Percentiles rank a stretch among this genome's conserved stretches.
Conservation (phyloP, 2,113 vertebrate genomes). For the Corapipo altera region DNA sequence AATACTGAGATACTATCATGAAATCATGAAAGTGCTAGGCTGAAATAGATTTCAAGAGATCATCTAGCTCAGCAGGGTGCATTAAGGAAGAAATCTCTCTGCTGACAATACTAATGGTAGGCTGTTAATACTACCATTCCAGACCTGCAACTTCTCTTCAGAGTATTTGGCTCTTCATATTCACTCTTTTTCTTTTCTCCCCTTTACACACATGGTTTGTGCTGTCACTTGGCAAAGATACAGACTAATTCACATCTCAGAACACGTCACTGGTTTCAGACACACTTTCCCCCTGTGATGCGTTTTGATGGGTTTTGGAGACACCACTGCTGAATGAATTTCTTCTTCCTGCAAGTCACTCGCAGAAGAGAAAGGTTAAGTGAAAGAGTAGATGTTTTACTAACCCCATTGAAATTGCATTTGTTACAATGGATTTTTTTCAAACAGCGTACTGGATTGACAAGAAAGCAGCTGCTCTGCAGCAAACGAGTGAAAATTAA, state of each 20-base stretch:
- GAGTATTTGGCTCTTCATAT: neutral
- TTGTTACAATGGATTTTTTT: slow-evolving; percentile 69
- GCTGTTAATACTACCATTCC: neutral
- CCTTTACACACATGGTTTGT: neutral
- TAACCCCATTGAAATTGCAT: slow-evolving; percentile 69
- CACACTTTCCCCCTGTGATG: neutral
- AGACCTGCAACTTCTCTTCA: neutral
- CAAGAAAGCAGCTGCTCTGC: slow-evolving; percentile 63
- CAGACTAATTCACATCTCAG: neutral
- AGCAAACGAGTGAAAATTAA: slow-evolving; percentile 70
- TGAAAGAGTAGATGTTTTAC: slow-evolving; percentile 47
- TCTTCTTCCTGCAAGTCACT: slow-evolving; percentile 48
- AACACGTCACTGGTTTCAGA: neutral
- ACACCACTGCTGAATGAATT: slow-evolving; percentile 17
- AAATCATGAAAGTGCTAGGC: neutral
- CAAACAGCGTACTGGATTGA: slow-evolving; percentile 57
- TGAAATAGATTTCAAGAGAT: neutral
- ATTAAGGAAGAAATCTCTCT: neutral
- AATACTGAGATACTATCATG: neutral
- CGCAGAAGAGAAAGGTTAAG: neutral
- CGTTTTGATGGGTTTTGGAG: neutral
- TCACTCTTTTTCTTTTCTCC: neutral
- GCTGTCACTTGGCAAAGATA: neutral
- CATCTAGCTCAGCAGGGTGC: neutral
- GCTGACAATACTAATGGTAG: neutral